Base-by-base conservation (phyloP, 2,797 vertebrate genomes). In the Enteromius thamalakanensis region DNA sequence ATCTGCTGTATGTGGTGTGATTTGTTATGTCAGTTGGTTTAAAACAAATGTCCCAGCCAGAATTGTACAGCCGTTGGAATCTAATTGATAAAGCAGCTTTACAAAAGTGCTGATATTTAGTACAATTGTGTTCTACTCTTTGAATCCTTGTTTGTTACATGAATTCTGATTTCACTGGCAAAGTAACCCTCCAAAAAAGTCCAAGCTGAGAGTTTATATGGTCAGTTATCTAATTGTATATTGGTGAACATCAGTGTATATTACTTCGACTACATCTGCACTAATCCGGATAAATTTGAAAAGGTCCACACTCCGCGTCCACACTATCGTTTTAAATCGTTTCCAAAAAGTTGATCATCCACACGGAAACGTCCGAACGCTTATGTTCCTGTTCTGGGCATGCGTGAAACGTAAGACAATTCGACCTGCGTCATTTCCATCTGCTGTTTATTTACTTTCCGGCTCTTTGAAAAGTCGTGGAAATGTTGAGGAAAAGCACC, bases 41-140 rank as follows among this genome's bases (percentile, higher is more conserved):
- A 67, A 70, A 79, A 68, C 47, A 70, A 58, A 71, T 58, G 51
- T 42, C 51, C 15, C 37, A 47, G 68, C 77, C 34, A 80, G 60
- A 71, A 78, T 9, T 65, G 12, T 26, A 60, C 34, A 42, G 3
- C 8, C 8, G 15, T 60, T 42, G 19, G 14, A 11, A 76, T 60
- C 4, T 42, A 34, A 76, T 17, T 40, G n/a, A 53, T 55, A 51
- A 14, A 58, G 32, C 51, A 23, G 51, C 19, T 6, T 42, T 6
- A 34, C 11, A 17, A 60, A 21, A 42, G 74, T 26, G 34, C 53
- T 42, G 12, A 7, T 42, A 58, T 60, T 26, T 76, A 42, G 7
- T 19, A 11, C 37, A 42, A 26, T 32, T 60, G 34, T 26, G 15
- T 32, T 64, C 29, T 6, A 19, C 29, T 1, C 29, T 65, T 64